phyloP scores from a whole-genome alignment of 2,113 vertebrate genomes.

The Chaetorhynchus papuensis region DNA sequence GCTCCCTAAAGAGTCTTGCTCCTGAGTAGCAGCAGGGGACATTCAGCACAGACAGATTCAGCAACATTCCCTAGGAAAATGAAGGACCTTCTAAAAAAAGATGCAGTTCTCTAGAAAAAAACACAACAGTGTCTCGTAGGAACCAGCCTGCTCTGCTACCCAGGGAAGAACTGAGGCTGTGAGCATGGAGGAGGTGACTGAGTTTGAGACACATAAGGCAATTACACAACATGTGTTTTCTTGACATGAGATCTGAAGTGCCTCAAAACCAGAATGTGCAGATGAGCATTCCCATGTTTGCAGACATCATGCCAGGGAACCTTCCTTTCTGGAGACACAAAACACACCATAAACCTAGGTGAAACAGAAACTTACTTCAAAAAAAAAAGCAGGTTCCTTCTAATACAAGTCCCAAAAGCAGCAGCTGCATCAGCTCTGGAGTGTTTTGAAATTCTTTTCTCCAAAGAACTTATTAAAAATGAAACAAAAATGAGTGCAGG shows the following conservation, averaged over 20 bases:
- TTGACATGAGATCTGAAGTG: background rate
- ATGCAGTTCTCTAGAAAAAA: background rate
- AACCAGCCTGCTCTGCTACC: background rate
- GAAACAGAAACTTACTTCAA: background rate
- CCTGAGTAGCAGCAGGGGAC: fast-evolving
- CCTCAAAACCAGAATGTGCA: fast-evolving
- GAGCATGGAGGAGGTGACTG: background rate
- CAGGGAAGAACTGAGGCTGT: background rate
- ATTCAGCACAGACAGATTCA: background rate
- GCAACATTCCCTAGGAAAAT: background rate
- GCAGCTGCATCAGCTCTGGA: background rate
- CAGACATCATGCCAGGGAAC: background rate
- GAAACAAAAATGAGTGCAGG: fast-evolving
- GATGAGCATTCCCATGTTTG: background rate
- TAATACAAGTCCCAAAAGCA: background rate
- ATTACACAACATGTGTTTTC: background rate
- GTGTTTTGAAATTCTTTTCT: background rate
- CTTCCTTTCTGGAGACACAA: background rate
- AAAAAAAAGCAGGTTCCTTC: background rate
- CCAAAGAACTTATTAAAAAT: background rate
- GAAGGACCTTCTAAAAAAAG: background rate
- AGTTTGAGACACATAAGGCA: background rate
- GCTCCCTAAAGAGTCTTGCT: background rate
- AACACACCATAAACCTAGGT: background rate
- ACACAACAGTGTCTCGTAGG: fast-evolving